These are phyloP conservation scores for Andrena cerasifolii DNA, from an alignment of 1,140 invertebrate species.

Conservation along the genomic window DNA sequence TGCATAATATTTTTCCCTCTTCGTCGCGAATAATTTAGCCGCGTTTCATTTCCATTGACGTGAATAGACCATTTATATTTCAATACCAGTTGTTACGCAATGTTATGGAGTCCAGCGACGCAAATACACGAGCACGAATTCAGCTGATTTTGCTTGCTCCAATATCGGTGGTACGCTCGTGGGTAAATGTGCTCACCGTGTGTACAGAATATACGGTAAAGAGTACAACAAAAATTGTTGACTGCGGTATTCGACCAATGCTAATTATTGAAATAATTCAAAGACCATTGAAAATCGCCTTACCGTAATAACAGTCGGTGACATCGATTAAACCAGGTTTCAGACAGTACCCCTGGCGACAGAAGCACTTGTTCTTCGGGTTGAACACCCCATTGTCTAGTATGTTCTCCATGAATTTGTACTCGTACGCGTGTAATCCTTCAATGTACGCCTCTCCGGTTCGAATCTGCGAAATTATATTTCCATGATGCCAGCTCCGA, in stretches of 20 bases:
- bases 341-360: conserved; percentile 86
- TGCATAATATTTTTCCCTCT: background rate
- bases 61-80: background rate
- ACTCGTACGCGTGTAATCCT: conserved; percentile 86
- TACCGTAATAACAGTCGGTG: conserved; percentile 90
- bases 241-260: background rate
- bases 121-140: too few relatives aligned
- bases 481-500: too few relatives aligned
- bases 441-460: conserved; percentile 83
- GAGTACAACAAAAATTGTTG: too few relatives aligned
- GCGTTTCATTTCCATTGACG: background rate
- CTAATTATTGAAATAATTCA: background rate
- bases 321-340: conserved; percentile 89
- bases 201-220: too few relatives aligned
- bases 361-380: conserved; percentile 91
- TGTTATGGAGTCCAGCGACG: background rate
- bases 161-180: too few relatives aligned
- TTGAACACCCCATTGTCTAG: conserved; percentile 89
- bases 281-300: conserved; percentile 44
- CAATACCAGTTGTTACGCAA: background rate
- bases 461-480: conserved; percentile 82
- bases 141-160: too few relatives aligned
- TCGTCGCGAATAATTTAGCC: background rate
- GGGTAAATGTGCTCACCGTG: too few relatives aligned
- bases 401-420: conserved; percentile 88